Percentiles rank a stretch among this genome's conserved stretches.
Evolutionary conservation across 1,140 invertebrate genomes (phyloP).

Genomic region (Radopholus similis): DNA sequence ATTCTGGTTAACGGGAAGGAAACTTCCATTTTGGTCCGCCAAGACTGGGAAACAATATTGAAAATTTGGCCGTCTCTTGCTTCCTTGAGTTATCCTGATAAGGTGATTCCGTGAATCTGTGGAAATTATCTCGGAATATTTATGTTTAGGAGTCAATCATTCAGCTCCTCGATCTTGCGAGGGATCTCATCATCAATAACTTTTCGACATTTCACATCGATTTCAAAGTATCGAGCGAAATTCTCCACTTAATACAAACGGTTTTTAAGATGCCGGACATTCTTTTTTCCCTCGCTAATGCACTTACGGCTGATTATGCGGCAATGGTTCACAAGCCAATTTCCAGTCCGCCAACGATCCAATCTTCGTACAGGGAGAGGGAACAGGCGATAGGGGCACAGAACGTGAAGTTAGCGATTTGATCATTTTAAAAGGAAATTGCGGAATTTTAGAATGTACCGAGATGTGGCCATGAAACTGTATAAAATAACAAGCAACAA

Average conservation of each 20-base stretch:
- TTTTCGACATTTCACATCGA: slow-evolving; percentile 64
- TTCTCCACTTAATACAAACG: slow-evolving; percentile 3
- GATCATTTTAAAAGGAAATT: not conserved
- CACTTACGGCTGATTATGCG: slow-evolving; percentile 29
- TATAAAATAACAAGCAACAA: slow-evolving; percentile 22
- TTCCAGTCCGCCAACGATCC: slow-evolving; percentile 2
- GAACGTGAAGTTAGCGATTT: not conserved
- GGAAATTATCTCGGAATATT: not conserved
- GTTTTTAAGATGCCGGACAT: slow-evolving; percentile 43
- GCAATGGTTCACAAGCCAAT: slow-evolving; percentile 26
- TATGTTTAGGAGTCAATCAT: slow-evolving; percentile 68
- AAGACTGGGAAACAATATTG: slow-evolving; percentile 73
- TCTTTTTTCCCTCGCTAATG: slow-evolving; percentile 25
- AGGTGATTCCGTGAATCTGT: not conserved
- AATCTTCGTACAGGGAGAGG: not conserved
- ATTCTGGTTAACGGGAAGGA: slow-evolving; percentile 70
- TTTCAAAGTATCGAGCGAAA: not conserved
- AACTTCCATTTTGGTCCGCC: slow-evolving; percentile 68
- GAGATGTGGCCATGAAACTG: not conserved
- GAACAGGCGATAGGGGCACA: not conserved
- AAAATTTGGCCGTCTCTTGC: slow-evolving; percentile 70
- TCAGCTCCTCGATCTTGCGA: slow-evolving; percentile 69
- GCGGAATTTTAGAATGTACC: not conserved
- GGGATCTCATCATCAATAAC: slow-evolving; percentile 63
- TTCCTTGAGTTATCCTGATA: not conserved